These are phyloP conservation scores for Dolomedes plantarius DNA, from an alignment of 2,888 invertebrate genomes.

Conservation along the genomic window DNA sequence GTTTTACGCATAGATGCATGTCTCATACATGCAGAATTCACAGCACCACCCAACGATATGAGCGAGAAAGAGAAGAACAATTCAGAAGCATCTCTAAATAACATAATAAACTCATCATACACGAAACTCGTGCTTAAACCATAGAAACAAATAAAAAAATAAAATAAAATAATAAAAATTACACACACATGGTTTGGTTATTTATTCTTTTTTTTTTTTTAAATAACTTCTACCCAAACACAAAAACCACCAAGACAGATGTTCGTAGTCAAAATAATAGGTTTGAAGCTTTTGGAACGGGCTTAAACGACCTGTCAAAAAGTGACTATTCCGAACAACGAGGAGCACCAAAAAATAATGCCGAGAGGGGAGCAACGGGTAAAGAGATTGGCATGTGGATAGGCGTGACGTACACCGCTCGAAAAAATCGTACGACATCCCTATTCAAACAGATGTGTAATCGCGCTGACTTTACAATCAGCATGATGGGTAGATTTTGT, in stretches of 20 bases:
- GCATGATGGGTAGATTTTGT: slow-evolving; percentile 21
- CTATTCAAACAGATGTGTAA: slow-evolving; percentile 62
- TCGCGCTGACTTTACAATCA: slow-evolving; percentile 5
- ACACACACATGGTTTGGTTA: neutral
- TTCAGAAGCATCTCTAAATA: too few species aligned
- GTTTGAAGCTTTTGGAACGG: slow-evolving; percentile 5
- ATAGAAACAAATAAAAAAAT: too few species aligned
- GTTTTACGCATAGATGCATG: too few species aligned
- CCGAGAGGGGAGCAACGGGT: neutral
- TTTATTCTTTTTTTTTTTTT: neutral
- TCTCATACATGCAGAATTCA: too few species aligned
- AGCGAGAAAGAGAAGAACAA: too few species aligned
- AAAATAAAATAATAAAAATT: neutral
- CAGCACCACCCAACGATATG: too few species aligned
- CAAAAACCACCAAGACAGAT: slow-evolving; percentile 7
- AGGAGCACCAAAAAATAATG: slow-evolving; percentile 14
- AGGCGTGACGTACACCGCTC: slow-evolving; percentile 47
- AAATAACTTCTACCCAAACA: neutral
- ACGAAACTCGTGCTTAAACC: too few species aligned
- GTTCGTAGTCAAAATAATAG: neutral
- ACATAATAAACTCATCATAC: too few species aligned
- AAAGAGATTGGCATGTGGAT: slow-evolving; percentile 30
- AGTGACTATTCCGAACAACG: slow-evolving; percentile 28
- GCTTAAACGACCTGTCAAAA: slow-evolving; percentile 40
- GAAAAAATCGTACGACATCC: slow-evolving; percentile 41